Evolutionary conservation across 2,888 invertebrate genomes (phyloP).

Genomic region (Drosophila rubida): DNA sequence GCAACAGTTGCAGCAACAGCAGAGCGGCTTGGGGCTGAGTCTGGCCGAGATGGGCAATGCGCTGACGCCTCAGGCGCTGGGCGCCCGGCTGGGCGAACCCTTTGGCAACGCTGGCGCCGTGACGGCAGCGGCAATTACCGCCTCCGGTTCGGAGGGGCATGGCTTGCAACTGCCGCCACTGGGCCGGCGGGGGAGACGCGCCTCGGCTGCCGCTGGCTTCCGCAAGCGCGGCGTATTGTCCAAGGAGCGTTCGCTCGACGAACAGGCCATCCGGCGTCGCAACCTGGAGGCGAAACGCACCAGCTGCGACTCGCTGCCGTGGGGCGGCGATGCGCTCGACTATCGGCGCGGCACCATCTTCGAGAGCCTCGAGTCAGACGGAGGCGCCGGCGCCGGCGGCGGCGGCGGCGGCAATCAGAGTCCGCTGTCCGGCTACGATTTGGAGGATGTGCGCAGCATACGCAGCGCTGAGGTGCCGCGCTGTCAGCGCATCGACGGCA

Average conservation of each 20-base stretch:
- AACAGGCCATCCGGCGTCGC: slow-evolving; percentile 85
- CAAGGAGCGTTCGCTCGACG: slow-evolving; percentile 85
- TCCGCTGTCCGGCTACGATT: slow-evolving; percentile 63
- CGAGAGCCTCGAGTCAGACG: slow-evolving; percentile 84
- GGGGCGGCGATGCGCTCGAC: slow-evolving; percentile 82
- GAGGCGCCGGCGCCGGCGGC: slow-evolving; percentile 23
- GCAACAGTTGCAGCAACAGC: slow-evolving; percentile 32
- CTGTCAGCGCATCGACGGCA: neutral
- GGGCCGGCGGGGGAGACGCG: slow-evolving; percentile 82
- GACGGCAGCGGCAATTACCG: slow-evolving; percentile 79
- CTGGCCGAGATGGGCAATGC: slow-evolving; percentile 84
- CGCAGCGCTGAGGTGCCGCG: slow-evolving; percentile 81
- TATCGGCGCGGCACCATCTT: slow-evolving; percentile 84
- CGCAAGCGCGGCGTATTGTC: slow-evolving; percentile 82
- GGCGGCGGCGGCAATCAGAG: slow-evolving; percentile 35
- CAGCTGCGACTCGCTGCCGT: slow-evolving; percentile 84
- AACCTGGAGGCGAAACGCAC: slow-evolving; percentile 86
- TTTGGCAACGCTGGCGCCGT: slow-evolving; percentile 50
- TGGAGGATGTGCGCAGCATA: slow-evolving; percentile 79
- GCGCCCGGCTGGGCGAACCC: slow-evolving; percentile 84
- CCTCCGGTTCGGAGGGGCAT: slow-evolving; percentile 12
- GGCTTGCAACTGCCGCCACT: slow-evolving; percentile 77
- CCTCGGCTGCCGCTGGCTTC: slow-evolving; percentile 82
- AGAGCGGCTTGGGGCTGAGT: slow-evolving; percentile 70
- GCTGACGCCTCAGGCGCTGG: slow-evolving; percentile 72